Conservation (phyloP, 2,888 invertebrate genomes). For the Polietes domitor region DNA sequence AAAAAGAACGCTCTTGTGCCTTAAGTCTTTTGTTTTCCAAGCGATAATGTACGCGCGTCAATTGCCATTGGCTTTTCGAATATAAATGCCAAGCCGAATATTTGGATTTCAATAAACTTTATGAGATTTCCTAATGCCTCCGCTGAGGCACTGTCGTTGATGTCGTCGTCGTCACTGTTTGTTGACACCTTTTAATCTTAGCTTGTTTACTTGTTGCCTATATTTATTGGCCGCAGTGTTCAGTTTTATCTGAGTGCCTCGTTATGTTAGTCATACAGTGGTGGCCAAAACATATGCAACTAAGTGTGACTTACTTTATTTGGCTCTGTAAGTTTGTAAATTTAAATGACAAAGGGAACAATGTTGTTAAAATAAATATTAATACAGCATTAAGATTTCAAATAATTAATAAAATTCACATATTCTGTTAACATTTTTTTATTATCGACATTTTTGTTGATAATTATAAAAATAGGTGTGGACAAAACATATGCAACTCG, state of each 20-base stretch:
- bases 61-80: not conserved
- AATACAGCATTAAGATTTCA: no score
- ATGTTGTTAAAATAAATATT: no score
- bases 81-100: not conserved
- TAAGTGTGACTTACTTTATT: no score
- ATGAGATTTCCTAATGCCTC: conserved; percentile 24
- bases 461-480: no score
- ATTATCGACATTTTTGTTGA: no score
- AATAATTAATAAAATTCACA: no score
- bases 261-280: conserved; percentile 20
- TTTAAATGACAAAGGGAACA: no score
- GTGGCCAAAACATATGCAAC: no score
- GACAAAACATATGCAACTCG: no score
- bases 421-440: no score
- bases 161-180: not conserved
- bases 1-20: conserved; percentile 1
- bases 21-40: conserved; percentile 41
- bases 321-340: no score
- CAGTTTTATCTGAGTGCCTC: conserved; percentile 25
- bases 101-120: conserved; percentile 19
- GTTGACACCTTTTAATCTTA: conserved; percentile 54
- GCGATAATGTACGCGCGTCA: conserved; percentile 33
- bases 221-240: conserved; percentile 5
- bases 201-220: conserved; percentile 6
- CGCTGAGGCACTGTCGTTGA: not conserved